These are phyloP conservation scores for Bradysia coprophila DNA, from an alignment of 1,140 invertebrate genomes.

Conservation along the genomic window DNA sequence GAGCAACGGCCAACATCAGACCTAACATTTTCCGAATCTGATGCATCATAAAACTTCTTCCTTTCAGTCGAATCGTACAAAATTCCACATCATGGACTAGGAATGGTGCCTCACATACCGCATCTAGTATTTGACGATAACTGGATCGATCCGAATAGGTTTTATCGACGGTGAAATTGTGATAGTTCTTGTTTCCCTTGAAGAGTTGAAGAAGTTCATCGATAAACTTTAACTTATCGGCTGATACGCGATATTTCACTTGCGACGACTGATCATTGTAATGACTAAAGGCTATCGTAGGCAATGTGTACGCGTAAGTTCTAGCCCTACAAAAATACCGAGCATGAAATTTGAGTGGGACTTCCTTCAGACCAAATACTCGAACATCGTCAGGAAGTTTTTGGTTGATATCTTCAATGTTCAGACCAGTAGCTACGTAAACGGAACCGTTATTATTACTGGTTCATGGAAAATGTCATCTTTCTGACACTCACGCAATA, in stretches of 20 bases:
- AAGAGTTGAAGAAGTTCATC: constrained; percentile 51
- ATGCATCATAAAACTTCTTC: constrained; percentile 98
- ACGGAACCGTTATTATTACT: constrained; percentile 3
- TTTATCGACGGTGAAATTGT: constrained; percentile 90
- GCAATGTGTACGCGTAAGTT: constrained; percentile 87
- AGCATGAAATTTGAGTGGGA: constrained; percentile 84
- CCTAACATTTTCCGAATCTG: constrained; percentile 98
- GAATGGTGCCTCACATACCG: constrained; percentile 58
- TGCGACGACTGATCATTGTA: constrained; percentile 30
- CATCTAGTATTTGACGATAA: constrained; percentile 68
- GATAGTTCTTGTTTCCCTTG: constrained; percentile 87
- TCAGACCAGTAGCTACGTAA: constrained; percentile 37
- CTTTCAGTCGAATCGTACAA: constrained; percentile 68
- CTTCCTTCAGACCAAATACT: constrained; percentile 62
- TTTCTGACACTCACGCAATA: constrained; percentile 51
- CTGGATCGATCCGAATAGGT: constrained; percentile 63
- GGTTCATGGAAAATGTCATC: not conserved
- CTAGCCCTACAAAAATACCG: constrained; percentile 77
- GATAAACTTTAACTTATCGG: constrained; percentile 42
- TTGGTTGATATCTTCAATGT: constrained; percentile 58
- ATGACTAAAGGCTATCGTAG: constrained; percentile 75
- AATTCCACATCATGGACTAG: constrained; percentile 74
- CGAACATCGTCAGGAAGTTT: constrained; percentile 71
- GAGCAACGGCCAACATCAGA: constrained; percentile 56
- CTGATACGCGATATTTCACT: constrained; percentile 43